Evolutionary conservation across 2,888 invertebrate genomes (phyloP), one percentile per base, ranked within the genome.

Genomic region (Tromatobia lineatoria): DNA sequence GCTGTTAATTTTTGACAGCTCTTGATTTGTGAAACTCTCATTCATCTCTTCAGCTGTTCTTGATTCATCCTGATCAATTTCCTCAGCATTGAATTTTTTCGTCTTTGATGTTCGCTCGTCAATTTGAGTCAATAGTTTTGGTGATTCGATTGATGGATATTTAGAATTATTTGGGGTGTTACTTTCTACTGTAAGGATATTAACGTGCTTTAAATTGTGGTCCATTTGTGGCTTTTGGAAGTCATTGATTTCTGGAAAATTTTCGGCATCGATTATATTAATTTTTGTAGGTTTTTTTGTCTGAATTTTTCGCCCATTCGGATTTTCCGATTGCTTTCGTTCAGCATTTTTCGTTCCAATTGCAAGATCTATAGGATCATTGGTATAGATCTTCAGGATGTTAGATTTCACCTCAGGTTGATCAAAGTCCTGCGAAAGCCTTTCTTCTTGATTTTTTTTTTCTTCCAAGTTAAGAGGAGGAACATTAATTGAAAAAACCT

Each of bases 401-500:
- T 23, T 57, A 3, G 23, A 57, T 61, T 18, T 34, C 61, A 29
- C 1, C 18, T 10, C 0, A 7, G 2, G 7, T 8, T 4, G 29
- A 34, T 34, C 61, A 47, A 47, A 25, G 1, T 3, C 20, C 10
- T 20, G 18, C 34, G 2, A 10, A 54, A 38, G 29, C 1, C 15
- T 54, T 2, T 23, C 42, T n/a, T 57, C 54, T n/a, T 8, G 25
- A 15, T 45, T n/a, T 25, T 47, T 11, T 13, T 57, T n/a, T 54
- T 54, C 38, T 8, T 52, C 15, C 67, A 83, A 57, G 25, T n/a
- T 54, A 52, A 83, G 4, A 3, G 18, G 13, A 4, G 80, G 80
- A 7, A 80, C 42, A 25, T 70, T 15, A 42, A 57, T 57, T 25
- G 13, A 1, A 25, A 4, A 34, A 61, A 42, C 38, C 57, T 11